Base-by-base conservation (phyloP, 2,888 invertebrate species). In the Ophraella communa region DNA sequence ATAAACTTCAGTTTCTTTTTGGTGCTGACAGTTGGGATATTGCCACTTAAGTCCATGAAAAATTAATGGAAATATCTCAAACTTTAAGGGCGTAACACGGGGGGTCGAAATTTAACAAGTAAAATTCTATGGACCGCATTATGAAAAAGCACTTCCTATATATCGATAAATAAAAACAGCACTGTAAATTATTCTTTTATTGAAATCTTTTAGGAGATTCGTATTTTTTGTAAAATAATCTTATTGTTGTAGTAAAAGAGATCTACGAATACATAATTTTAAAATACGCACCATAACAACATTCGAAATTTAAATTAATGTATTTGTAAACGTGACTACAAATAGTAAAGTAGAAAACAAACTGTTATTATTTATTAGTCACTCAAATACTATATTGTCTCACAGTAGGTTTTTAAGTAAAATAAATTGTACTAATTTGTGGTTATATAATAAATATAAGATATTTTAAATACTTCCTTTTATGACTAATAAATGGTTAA, bases 341-440 rank as follows among this genome's bases (percentile, higher is more conserved):
- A 66, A 52, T 65, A 64, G 55, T 69, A 66, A 67, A 67, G 65
- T 68, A 62, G 69, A 66, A 72, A 65, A 71, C 70, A 76, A 66
- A 64, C 57, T 49, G 24, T 51, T 65, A 52, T 62, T 55, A 45
- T 52, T 64, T 47, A 47, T 66, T 66, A 66, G 74, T 74, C 75
- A 74, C 71, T 71, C 67, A 76, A 76, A 74, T 74, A 76, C 74
- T 73, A 76, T 75, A 76, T 76, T 78, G 76, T 78, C 78, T 75
- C 71, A 70, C 67, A 72, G 72, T 71, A 69, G 69, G 66, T 69
- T 64, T 59, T 60, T 51, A 60, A 64, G 10, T 65, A 73, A 69
- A 71, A 64, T 68, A 72, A 74, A 74, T 77, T 75, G 76, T 76
- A 77, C 75, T 76, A 74, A 73, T 73, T 72, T 67, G 64, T 67